Evolutionary conservation across 2,113 vertebrate species (phyloP), one percentile per base, ranked within the genome.

Genomic region (Manacus vitellinus): DNA sequence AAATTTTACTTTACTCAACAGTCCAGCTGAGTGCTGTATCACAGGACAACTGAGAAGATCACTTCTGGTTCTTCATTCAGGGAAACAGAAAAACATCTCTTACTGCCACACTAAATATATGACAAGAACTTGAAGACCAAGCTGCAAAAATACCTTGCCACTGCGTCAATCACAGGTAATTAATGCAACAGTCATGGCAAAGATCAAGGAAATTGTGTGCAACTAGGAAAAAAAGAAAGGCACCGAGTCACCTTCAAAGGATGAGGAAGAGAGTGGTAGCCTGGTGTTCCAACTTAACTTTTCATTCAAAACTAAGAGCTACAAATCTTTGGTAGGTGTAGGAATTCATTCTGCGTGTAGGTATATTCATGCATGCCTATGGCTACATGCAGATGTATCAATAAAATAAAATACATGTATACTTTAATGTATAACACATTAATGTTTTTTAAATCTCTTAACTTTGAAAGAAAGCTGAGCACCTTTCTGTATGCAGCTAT

Each of bases 341-440:
- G 24, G 65, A 75, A 75, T 18, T 44, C 2, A 31, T 94, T 72
- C 8, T 59, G 4, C 31, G 14, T 58, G 15, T 30, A 46, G 9
- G 5, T 16, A 12, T 14, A 41, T 10, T 8, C 7, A 8, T 12
- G 4, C 10, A 1, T 43, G 11, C 9, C 31, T 66, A 3, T 62
- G 25, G 8, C 8, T 55, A 25, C 5, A 6, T 3, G 21, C 6
- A 23, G 1, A 12, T 3, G 4, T 10, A 11, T 23, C 15, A 52
- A 52, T 52, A 52, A 52, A 52, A 52, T 33, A 41, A 83, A 65
- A 68, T 15, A 22, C 8, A 28, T 2, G 2, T 8, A 39, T 41
- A 41, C 39, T 5, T 41, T 41, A 41, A 41, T 0, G 0, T 25
- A 33, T 41, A 68, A 13, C 9, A 71, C 10, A 30, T 0, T 14